Evolutionary conservation across 2,888 invertebrate genomes (phyloP).

Genomic region (Aplocera efformata): DNA sequence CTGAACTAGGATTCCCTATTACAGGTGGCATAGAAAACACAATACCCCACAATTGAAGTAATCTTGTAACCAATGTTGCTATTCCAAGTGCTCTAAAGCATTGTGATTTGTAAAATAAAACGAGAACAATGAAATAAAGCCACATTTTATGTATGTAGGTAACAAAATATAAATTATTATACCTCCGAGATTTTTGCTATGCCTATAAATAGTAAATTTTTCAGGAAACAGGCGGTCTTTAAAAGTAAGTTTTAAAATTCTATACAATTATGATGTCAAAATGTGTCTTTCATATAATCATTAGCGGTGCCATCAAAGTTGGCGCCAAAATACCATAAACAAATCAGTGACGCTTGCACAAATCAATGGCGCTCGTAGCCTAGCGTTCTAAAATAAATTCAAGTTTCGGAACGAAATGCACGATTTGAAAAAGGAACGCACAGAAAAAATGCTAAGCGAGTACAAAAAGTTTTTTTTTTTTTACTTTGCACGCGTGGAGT

Average conservation of each 20-base stretch:
- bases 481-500: constrained; percentile 70
- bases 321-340: constrained; percentile 60
- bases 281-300: constrained; percentile 25
- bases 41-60: too few species aligned
- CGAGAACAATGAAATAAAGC: too few species aligned
- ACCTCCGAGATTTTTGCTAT: too few species aligned
- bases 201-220: too few species aligned
- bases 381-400: constrained; percentile 39
- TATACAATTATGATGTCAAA: constrained; percentile 11
- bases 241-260: constrained; percentile 22
- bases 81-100: too few species aligned
- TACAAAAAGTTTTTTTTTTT: constrained; percentile 25
- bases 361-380: constrained; percentile 66
- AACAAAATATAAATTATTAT: too few species aligned
- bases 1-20: too few species aligned
- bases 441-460: constrained; percentile 36
- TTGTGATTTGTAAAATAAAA: too few species aligned
- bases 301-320: constrained; percentile 46
- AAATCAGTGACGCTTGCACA: constrained; percentile 44
- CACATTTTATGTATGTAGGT: too few species aligned
- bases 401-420: constrained; percentile 34
- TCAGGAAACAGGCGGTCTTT: too few species aligned
- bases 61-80: too few species aligned
- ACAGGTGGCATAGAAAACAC: too few species aligned
- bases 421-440: constrained; percentile 33